Evolutionary conservation across 2,888 invertebrate species (phyloP), one percentile per base, ranked within the genome.

Genomic region (Kuschelorhynchus macadamiae): DNA sequence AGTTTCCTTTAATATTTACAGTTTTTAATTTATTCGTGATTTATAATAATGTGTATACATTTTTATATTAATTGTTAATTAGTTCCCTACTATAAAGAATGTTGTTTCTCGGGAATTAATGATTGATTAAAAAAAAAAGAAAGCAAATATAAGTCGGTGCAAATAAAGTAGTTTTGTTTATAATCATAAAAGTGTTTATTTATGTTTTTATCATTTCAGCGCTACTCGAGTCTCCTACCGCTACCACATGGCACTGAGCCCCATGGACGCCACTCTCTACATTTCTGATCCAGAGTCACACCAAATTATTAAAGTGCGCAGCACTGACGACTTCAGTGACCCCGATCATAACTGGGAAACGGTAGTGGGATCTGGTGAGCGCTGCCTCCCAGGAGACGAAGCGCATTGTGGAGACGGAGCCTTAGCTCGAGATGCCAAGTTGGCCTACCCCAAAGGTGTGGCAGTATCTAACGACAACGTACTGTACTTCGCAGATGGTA

Each of bases 321-420:
- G 93, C 79, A 91, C 91, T 0, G 91, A 91, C 70, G 95, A 95
- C 81, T 93, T 90, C 79, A 88, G 88, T 39, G 93, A 95, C 77
- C 95, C 95, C 0, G 95, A 95, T 79, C 92, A 91, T 79, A 97
- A 97, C 83, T 97, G 95, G 93, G 97, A 97, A 81, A 92, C 95
- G 0, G 92, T 96, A 5, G 97, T 97, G 0, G 98, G 98, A 0
- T 96, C 95, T 0, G 97, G 97, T 0, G 95, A 96, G 82, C 88
- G 97, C 74, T 98, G 98, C 81, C 85, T 96, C 1, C 96, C 96
- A 0, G 95, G 96, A 1, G 96, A 96, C 80, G 95, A 95, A 81
- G 95, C 95, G 0, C 94, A 95, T 77, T 99, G 98, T 82, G 98
- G 98, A 0, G 98, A 98, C 80, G 97, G 96, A 1, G 96, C 95